Evolutionary conservation across 2,797 vertebrate genomes (phyloP), one percentile per base, ranked within the genome.

Genomic region (Discoglossus pictus): DNA sequence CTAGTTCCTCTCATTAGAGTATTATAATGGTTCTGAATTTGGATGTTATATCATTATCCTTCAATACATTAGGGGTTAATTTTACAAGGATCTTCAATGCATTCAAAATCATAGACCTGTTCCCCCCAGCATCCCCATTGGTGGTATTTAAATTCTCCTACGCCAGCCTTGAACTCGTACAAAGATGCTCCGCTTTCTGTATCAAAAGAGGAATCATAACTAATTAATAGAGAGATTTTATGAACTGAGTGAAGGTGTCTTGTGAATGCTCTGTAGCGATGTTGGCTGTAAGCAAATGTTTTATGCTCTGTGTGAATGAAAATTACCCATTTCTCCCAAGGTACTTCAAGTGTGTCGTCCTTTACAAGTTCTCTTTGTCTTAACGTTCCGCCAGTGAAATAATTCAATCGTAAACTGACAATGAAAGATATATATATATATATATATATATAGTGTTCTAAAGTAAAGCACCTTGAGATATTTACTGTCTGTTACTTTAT

Each of bases 201-300:
- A 54, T 69, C 58, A 62, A 55, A 68, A 27, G 15, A 39, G 58
- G 48, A 18, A 61, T 62, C 50, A 47, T 44, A 46, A 31, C 38
- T 48, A 69, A 69, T 69, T 61, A 61, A 51, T 61, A 47, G 15
- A 25, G 48, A 69, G 40, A 38, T 43, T 51, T 61, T 31, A 61
- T 36, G 38, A 61, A 40, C 27, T 38, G 34, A 59, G 23, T 40
- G 64, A 50, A 55, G 64, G 35, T 7, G 42, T 48, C 3, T 39
- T 39, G 7, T 43, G 4, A 36, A 12, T 31, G 25, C 40, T 42
- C 18, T 21, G 42, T 16, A 24, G 40, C 63, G 8, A 25, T 43
- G 17, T n/a, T n/a, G 16, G 25, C 54, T 56, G 20, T 13, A 47
- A 21, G 7, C 5, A 3, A 2, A 47, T 47, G 44, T 20, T 47